phyloP scores from a whole-genome alignment of 2,888 invertebrate species.

The Aporophyla lueneburgensis region DNA sequence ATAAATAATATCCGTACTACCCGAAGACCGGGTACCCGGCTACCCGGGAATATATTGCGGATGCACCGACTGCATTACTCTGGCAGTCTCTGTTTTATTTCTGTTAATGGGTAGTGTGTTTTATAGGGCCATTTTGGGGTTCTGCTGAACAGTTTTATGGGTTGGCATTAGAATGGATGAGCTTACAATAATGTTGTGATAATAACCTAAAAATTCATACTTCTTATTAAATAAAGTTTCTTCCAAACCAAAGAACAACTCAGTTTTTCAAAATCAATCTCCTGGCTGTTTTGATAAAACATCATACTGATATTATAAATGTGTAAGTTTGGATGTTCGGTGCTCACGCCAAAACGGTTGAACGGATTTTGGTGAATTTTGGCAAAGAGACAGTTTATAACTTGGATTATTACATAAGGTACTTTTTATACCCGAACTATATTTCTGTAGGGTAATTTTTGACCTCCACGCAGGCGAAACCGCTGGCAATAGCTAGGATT shows the following conservation, averaged over 20 bases:
- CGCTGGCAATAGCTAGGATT: too few species aligned
- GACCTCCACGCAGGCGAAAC: too few species aligned
- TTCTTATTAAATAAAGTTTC: neutral
- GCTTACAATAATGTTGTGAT: slow-evolving; percentile 8
- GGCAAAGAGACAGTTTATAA: too few species aligned
- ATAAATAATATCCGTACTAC: slow-evolving; percentile 73
- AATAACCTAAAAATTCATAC: neutral
- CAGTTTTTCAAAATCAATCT: neutral
- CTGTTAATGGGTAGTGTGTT: slow-evolving; percentile 57
- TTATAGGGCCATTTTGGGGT: slow-evolving; percentile 51
- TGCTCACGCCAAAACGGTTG: too few species aligned
- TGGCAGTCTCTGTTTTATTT: slow-evolving; percentile 64
- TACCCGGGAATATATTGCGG: slow-evolving; percentile 56
- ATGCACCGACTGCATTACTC: slow-evolving; percentile 64
- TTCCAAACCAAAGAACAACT: neutral
- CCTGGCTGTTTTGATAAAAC: neutral
- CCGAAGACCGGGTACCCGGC: slow-evolving; percentile 33
- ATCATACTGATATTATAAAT: too few species aligned
- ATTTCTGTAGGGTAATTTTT: too few species aligned
- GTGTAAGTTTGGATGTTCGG: too few species aligned
- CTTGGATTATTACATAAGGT: too few species aligned
- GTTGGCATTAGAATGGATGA: slow-evolving; percentile 13
- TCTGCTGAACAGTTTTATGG: slow-evolving; percentile 33
- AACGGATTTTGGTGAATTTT: too few species aligned
- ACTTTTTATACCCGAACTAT: too few species aligned